Evolutionary conservation across 2,888 invertebrate genomes (phyloP).

Genomic region (Melanostoma scalare): DNA sequence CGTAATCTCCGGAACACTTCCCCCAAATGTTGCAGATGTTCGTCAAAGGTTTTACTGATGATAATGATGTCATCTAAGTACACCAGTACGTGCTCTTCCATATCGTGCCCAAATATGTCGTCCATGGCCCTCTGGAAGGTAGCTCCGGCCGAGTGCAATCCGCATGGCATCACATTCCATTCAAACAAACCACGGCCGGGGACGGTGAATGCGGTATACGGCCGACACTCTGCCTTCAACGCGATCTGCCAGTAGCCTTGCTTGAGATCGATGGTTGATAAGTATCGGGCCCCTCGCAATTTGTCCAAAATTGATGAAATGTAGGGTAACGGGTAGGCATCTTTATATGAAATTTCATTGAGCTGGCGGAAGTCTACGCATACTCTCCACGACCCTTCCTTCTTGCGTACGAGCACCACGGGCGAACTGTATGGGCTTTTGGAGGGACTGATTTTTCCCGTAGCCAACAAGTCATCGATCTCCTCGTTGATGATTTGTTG

Average conservation of each 20-base stretch:
- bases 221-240: too few species aligned
- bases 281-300: not conserved
- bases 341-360: not conserved
- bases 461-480: not conserved
- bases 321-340: constrained; percentile 4
- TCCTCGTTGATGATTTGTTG: constrained; percentile 9
- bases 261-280: not conserved
- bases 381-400: constrained; percentile 38
- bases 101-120: too few species aligned
- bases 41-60: too few species aligned
- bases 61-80: too few species aligned
- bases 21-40: too few species aligned
- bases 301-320: not conserved
- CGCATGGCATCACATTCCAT: too few species aligned
- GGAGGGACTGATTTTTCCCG: constrained; percentile 1
- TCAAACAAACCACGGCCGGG: too few species aligned
- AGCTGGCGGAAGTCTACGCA: constrained; percentile 36
- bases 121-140: too few species aligned
- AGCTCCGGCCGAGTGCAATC: too few species aligned
- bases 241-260: not conserved
- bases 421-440: constrained; percentile 19
- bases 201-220: too few species aligned
- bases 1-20: too few species aligned
- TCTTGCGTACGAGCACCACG: constrained; percentile 16
- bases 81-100: too few species aligned